Evolutionary conservation across 2,888 invertebrate genomes (phyloP).

Genomic region (Trileptium ribeirensis): DNA sequence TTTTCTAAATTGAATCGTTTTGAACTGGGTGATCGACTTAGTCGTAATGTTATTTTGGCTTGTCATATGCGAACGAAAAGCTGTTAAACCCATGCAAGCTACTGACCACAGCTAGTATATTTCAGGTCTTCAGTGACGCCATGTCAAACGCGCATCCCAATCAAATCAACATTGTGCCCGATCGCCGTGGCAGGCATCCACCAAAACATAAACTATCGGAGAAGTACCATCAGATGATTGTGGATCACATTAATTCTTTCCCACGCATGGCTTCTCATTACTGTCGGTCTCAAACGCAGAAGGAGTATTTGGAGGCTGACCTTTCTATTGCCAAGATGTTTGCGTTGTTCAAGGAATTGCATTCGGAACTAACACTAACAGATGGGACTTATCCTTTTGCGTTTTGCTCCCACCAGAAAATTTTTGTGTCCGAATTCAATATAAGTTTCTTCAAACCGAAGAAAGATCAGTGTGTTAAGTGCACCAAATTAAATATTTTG

Average conservation of each 20-base stretch:
- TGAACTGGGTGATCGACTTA: too few relatives aligned
- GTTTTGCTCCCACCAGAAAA: not conserved
- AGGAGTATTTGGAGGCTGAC: not conserved
- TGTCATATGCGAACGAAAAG: too few relatives aligned
- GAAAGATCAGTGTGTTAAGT: constrained; percentile 6
- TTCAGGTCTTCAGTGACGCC: too few relatives aligned
- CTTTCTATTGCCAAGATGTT: not conserved
- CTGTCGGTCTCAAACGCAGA: not conserved
- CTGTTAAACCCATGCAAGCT: too few relatives aligned
- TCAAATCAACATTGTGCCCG: too few relatives aligned
- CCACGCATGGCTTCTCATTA: not conserved
- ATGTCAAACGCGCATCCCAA: too few relatives aligned
- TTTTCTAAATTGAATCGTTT: too few relatives aligned
- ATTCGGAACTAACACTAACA: not conserved
- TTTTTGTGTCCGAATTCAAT: not conserved
- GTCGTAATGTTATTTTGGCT: too few relatives aligned
- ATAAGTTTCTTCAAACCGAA: not conserved
- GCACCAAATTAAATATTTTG: not conserved
- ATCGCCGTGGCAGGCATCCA: not conserved
- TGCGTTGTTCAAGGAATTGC: not conserved
- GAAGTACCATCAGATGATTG: not conserved
- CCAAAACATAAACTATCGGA: not conserved
- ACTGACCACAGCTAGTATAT: too few relatives aligned
- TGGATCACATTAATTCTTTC: not conserved
- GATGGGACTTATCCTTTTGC: too few relatives aligned